Conservation (phyloP, 2,797 vertebrate species). For the Stomatorhinus walkeri region DNA sequence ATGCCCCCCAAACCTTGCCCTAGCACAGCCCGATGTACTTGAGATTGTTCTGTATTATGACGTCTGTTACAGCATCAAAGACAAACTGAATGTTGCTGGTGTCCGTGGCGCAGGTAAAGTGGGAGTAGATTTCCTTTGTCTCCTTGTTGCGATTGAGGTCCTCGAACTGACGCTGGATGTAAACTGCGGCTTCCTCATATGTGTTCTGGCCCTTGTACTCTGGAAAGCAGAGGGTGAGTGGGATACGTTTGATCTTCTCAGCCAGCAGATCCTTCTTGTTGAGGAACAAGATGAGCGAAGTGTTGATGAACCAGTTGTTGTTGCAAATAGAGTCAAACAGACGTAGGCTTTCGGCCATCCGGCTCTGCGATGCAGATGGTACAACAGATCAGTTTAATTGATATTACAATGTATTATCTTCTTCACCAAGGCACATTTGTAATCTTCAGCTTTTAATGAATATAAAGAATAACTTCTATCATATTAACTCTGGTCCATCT, state of each 20-base stretch:
- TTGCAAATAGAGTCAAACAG: conserved; percentile 68
- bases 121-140: conserved; percentile 99
- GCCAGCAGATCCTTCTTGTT: conserved; percentile 99
- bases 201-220: conserved; percentile 99
- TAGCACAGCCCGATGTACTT: conserved; percentile 99
- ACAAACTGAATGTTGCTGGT: conserved; percentile 99
- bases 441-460: neutral
- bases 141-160: conserved; percentile 99
- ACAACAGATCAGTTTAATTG: neutral
- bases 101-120: conserved; percentile 98
- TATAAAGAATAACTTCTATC: neutral
- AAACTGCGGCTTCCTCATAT: conserved; percentile 95
- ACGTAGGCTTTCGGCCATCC: conserved; percentile 20
- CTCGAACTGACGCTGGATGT: conserved; percentile 97
- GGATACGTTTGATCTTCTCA: conserved; percentile 97
- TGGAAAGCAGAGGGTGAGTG: conserved; percentile 91
- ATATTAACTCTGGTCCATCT: neutral
- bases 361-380: conserved; percentile 43
- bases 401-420: neutral
- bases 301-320: conserved; percentile 80
- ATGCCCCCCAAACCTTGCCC: conserved; percentile 43
- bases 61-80: conserved; percentile 97
- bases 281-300: conserved; percentile 93
- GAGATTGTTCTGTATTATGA: conserved; percentile 99
- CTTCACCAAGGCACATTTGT: neutral